Percentiles rank a stretch among this genome's conserved stretches.
Evolutionary conservation across 1,140 invertebrate genomes (phyloP).

Genomic region (Sesamia nonagrioides): DNA sequence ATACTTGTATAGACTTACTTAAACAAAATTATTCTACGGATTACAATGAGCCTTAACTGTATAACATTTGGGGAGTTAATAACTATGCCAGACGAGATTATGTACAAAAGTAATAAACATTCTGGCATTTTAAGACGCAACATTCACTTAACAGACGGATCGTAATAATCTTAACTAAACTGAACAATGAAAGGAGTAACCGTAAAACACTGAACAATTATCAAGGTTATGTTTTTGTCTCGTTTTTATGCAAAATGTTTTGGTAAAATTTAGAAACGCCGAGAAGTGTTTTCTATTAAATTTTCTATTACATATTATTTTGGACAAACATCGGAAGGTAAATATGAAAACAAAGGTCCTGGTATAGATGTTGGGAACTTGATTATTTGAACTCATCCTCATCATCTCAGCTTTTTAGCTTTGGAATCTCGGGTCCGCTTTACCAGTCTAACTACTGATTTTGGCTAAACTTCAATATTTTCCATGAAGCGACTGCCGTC

Average conservation of each 20-base stretch:
- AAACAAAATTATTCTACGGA: background rate
- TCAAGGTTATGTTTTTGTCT: slow-evolving; percentile 6
- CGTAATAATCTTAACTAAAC: slow-evolving; percentile 32
- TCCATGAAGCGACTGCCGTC: no score
- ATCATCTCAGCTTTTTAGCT: no score
- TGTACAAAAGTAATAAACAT: slow-evolving; percentile 37
- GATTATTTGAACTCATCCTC: no score
- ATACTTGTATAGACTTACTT: background rate
- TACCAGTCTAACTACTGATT: no score
- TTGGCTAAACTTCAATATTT: no score
- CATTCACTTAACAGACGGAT: slow-evolving; percentile 15
- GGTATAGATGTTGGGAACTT: no score
- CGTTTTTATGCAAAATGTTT: background rate
- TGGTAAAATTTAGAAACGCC: background rate
- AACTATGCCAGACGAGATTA: slow-evolving; percentile 11
- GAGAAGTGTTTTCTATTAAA: no score
- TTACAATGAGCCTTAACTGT: slow-evolving; percentile 18
- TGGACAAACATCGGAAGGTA: no score
- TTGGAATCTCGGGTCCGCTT: no score
- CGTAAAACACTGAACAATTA: slow-evolving; percentile 28
- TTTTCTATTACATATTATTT: no score
- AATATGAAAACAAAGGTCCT: no score
- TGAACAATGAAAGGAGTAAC: slow-evolving; percentile 6
- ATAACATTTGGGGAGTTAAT: slow-evolving; percentile 6
- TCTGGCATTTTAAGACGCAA: slow-evolving; percentile 26